Percentiles rank a stretch among this genome's conserved stretches.
These are phyloP conservation scores for Branchipolynoe longqiensis DNA, from an alignment of 2,888 invertebrate species.

Conservation along the genomic window DNA sequence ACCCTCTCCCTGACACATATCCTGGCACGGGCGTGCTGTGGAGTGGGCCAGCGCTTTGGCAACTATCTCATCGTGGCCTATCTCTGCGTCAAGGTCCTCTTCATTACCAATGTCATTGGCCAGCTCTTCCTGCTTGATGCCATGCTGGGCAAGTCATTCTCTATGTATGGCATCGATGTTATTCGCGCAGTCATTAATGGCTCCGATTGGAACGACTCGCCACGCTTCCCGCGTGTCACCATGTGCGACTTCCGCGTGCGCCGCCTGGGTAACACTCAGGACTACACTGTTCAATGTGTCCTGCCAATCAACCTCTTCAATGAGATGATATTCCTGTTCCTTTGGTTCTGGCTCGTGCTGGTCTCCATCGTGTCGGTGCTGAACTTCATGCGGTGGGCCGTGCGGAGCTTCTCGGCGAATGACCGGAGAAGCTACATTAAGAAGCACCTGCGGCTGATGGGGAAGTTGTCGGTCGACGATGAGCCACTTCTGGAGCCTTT, in stretches of 20 bases:
- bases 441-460: conserved; percentile 69
- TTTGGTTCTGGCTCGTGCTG: conserved; percentile 83
- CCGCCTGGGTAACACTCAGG: conserved; percentile 80
- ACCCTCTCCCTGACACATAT: conserved; percentile 50
- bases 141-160: conserved; percentile 81
- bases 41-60: conserved; percentile 78
- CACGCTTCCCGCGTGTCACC: conserved; percentile 81
- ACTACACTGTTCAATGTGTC: conserved; percentile 82
- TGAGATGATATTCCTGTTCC: conserved; percentile 82
- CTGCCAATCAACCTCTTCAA: conserved; percentile 77
- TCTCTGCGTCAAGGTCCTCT: conserved; percentile 81
- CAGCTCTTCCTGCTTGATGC: conserved; percentile 83
- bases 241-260: conserved; percentile 81
- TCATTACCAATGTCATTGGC: conserved; percentile 81
- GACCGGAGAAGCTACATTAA: conserved; percentile 68
- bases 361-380: conserved; percentile 81
- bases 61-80: conserved; percentile 82
- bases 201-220: conserved; percentile 79
- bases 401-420: conserved; percentile 62
- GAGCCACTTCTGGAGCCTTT: conserved; percentile 71
- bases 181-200: conserved; percentile 82
- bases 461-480: conserved; percentile 58
- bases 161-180: conserved; percentile 82
- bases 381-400: conserved; percentile 82
- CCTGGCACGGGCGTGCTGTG: conserved; percentile 39